phyloP scores from a whole-genome alignment of 2,888 invertebrate species.

The Plusia festucae region DNA sequence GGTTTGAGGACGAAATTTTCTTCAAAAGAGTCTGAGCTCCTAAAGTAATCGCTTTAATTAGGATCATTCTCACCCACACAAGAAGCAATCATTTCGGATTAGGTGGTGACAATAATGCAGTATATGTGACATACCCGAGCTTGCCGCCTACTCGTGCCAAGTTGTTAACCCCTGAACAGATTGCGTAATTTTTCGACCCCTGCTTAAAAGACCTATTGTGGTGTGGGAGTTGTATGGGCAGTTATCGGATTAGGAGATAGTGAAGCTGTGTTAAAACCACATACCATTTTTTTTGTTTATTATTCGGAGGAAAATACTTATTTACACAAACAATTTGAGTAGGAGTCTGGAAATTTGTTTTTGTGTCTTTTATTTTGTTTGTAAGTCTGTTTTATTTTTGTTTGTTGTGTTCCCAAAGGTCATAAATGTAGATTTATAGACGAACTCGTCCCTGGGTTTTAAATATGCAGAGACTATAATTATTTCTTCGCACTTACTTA shows the following conservation, averaged over 20 bases:
- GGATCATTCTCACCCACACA: slow-evolving; percentile 23
- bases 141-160: slow-evolving; percentile 36
- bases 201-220: slow-evolving; percentile 6
- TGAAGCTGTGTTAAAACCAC: not conserved
- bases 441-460: too few species aligned
- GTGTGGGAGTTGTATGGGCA: slow-evolving; percentile 1
- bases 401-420: too few species aligned
- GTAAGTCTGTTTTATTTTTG: not conserved
- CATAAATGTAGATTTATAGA: too few species aligned
- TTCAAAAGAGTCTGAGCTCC: not conserved
- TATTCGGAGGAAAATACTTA: not conserved
- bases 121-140: slow-evolving; percentile 32
- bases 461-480: too few species aligned
- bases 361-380: not conserved
- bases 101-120: slow-evolving; percentile 37
- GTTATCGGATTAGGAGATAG: slow-evolving; percentile 5
- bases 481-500: too few species aligned
- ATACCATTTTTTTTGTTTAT: not conserved
- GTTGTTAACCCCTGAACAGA: slow-evolving; percentile 20
- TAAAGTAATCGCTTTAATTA: slow-evolving; percentile 7
- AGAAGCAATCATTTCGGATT: slow-evolving; percentile 25
- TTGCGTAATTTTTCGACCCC: slow-evolving; percentile 37
- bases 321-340: not conserved
- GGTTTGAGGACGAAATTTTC: not conserved
- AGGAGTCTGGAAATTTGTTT: not conserved